These are phyloP conservation scores for Cerastis rubricosa DNA, from an alignment of 2,888 invertebrate genomes.

Conservation along the genomic window DNA sequence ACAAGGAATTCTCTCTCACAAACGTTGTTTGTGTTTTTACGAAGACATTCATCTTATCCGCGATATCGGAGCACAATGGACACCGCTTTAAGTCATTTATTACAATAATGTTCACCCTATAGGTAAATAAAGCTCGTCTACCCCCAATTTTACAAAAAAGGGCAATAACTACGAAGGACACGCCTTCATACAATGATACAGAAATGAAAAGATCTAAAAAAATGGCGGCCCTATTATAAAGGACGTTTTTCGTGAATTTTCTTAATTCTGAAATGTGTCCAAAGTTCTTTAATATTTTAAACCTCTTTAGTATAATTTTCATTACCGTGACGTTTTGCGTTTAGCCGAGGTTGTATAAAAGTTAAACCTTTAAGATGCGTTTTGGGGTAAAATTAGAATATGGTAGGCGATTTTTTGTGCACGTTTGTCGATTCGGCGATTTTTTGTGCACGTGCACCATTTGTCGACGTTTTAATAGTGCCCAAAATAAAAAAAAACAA, in stretches of 20 bases:
- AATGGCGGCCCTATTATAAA: constrained; percentile 43
- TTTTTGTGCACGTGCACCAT: too few species aligned
- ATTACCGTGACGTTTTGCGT: constrained; percentile 50
- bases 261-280: constrained; percentile 63
- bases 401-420: too few species aligned
- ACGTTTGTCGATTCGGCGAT: too few species aligned
- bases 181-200: constrained; percentile 53
- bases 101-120: constrained; percentile 59
- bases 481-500: too few species aligned
- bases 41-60: constrained; percentile 62
- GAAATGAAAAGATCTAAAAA: constrained; percentile 59
- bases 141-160: constrained; percentile 48
- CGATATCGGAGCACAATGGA: constrained; percentile 58
- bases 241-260: constrained; percentile 49
- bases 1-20: constrained; percentile 55
- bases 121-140: constrained; percentile 54
- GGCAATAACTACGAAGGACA: constrained; percentile 53
- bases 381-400: constrained; percentile 21
- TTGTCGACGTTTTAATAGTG: too few species aligned
- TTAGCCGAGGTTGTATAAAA: constrained; percentile 17
- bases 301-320: constrained; percentile 59
- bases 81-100: constrained; percentile 64
- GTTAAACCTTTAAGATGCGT: constrained; percentile 22
- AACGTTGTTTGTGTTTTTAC: constrained; percentile 56
- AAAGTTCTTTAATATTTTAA: constrained; percentile 66